Percentiles rank a stretch among this genome's conserved stretches.
phyloP scores from a whole-genome alignment of 1,140 invertebrate genomes.

The Acromyrmex heyeri region DNA sequence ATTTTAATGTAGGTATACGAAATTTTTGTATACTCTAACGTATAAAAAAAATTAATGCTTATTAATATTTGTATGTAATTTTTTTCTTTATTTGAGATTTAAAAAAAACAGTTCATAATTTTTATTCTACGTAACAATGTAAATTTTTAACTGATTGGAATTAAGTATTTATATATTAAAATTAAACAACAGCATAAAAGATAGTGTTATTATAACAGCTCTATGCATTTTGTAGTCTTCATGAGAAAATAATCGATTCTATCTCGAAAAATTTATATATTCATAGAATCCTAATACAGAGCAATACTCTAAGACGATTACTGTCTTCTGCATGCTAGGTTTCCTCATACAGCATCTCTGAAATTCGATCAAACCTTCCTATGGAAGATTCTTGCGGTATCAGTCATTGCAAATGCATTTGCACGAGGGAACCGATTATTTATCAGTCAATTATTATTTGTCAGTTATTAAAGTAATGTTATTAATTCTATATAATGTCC shows the following conservation, averaged over 20 bases:
- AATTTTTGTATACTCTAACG: not conserved
- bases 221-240: not conserved
- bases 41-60: not conserved
- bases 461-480: not conserved
- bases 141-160: not conserved
- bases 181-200: not conserved
- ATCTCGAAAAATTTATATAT: not conserved
- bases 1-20: not conserved
- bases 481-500: not conserved
- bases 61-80: not conserved
- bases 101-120: not conserved
- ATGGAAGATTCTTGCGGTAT: slow-evolving; percentile 12
- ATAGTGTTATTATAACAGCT: not conserved
- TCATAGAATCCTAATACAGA: not conserved
- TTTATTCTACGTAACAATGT: not conserved
- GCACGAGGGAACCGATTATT: not conserved
- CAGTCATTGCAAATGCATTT: not conserved
- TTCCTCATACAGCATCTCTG: slow-evolving; percentile 11
- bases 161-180: not conserved
- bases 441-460: not conserved
- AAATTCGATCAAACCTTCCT: slow-evolving; percentile 26
- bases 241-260: not conserved
- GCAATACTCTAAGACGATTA: slow-evolving; percentile 22
- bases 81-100: not conserved
- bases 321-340: not conserved